Evolutionary conservation across 2,888 invertebrate genomes (phyloP).

Genomic region (Caenorhabditis sp.): DNA sequence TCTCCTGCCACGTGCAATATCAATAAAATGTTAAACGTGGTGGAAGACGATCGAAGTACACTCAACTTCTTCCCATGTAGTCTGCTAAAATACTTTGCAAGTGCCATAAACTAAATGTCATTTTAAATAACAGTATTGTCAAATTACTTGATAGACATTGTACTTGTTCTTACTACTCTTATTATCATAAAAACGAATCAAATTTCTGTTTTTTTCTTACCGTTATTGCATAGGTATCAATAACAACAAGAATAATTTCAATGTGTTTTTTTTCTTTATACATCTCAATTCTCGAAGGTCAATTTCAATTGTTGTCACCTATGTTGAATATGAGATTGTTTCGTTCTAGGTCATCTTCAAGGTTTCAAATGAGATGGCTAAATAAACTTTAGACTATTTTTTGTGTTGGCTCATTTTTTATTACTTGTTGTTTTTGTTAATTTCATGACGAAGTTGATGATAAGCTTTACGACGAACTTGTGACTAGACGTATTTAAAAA

Average conservation of each 20-base stretch:
- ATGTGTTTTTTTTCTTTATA: not conserved
- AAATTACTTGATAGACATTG: too few species aligned
- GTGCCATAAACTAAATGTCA: not conserved
- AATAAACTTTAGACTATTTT: not conserved
- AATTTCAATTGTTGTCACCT: constrained; percentile 1
- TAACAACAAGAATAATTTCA: too few species aligned
- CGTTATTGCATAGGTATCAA: not conserved
- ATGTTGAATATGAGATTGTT: not conserved
- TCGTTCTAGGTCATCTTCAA: not conserved
- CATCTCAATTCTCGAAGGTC: not conserved
- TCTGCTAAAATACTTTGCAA: not conserved
- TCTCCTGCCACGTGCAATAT: not conserved
- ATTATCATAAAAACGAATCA: too few species aligned
- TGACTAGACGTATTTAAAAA: too few species aligned
- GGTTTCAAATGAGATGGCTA: not conserved
- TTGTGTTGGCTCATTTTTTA: not conserved
- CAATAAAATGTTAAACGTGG: too few species aligned
- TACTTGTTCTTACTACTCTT: too few species aligned
- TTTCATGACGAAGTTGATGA: not conserved
- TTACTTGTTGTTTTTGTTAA: not conserved
- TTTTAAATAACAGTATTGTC: too few species aligned
- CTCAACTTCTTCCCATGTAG: too few species aligned
- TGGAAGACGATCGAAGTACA: too few species aligned
- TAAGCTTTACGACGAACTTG: not conserved
- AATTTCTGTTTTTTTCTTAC: not conserved